Percentiles rank a stretch among this genome's conserved stretches.
Conservation (phyloP, 2,113 vertebrate genomes). For the Callithrix jacchus region DNA sequence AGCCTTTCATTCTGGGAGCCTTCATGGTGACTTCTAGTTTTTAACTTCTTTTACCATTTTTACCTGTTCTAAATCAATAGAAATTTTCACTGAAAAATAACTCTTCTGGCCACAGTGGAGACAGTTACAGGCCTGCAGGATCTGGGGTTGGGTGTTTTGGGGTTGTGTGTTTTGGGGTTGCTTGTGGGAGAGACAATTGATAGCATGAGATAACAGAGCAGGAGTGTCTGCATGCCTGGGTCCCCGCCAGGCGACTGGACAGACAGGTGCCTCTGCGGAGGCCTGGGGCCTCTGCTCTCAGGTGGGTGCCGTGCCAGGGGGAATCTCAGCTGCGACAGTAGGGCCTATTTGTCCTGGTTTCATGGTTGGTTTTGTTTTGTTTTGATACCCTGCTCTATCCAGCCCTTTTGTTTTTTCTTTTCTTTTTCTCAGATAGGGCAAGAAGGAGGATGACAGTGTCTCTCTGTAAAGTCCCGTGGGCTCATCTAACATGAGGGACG, state of each 20-base stretch:
- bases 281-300: not conserved
- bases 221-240: rapidly evolving
- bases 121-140: rapidly evolving
- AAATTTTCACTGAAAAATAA: not conserved
- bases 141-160: not conserved
- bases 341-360: not conserved
- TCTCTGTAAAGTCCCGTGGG: not conserved
- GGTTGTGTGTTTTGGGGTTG: not conserved
- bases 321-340: rapidly evolving
- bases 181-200: not conserved
- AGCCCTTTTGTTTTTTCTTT: not conserved
- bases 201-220: not conserved
- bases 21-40: rapidly evolving
- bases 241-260: rapidly evolving
- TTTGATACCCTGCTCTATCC: not conserved
- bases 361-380: not conserved
- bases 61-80: not conserved
- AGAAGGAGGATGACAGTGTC: not conserved
- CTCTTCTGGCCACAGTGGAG: not conserved
- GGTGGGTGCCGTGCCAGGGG: rapidly evolving
- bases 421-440: not conserved
- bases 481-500: not conserved
- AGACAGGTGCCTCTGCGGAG: rapidly evolving
- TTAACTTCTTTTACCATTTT: not conserved
- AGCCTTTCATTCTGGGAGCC: not conserved